phyloP scores from a whole-genome alignment of 2,888 invertebrate genomes.

The Acleris emargana region DNA sequence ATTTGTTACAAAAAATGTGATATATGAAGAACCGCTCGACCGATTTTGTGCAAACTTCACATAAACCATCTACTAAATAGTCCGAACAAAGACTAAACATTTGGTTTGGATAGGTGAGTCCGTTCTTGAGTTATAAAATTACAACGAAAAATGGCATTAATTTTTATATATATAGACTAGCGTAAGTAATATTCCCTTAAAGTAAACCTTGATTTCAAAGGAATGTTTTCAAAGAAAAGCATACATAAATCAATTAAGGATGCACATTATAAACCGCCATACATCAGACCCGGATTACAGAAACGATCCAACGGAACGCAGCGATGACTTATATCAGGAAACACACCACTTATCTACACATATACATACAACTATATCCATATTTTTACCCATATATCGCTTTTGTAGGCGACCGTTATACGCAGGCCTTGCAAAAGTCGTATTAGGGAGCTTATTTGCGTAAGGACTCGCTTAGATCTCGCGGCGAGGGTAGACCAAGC shows the following conservation, averaged over 20 bases:
- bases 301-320: constrained; percentile 66
- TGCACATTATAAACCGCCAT: constrained; percentile 58
- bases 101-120: too few species aligned
- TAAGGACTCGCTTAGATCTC: background rate
- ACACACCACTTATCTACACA: constrained; percentile 50
- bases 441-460: constrained; percentile 29
- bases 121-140: too few species aligned
- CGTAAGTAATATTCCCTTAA: background rate
- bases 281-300: constrained; percentile 69
- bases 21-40: too few species aligned
- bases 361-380: constrained; percentile 20
- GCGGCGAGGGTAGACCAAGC: constrained; percentile 42
- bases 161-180: too few species aligned
- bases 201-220: background rate
- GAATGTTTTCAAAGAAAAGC: background rate
- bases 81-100: too few species aligned
- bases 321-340: constrained; percentile 74
- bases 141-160: too few species aligned
- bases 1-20: too few species aligned
- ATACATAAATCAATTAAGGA: constrained; percentile 44
- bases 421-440: constrained; percentile 25
- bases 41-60: too few species aligned
- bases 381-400: constrained; percentile 36
- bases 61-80: too few species aligned
- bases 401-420: constrained; percentile 39